Evolutionary conservation across 2,888 invertebrate genomes (phyloP).

Genomic region (Lordiphosa fenestrarum): DNA sequence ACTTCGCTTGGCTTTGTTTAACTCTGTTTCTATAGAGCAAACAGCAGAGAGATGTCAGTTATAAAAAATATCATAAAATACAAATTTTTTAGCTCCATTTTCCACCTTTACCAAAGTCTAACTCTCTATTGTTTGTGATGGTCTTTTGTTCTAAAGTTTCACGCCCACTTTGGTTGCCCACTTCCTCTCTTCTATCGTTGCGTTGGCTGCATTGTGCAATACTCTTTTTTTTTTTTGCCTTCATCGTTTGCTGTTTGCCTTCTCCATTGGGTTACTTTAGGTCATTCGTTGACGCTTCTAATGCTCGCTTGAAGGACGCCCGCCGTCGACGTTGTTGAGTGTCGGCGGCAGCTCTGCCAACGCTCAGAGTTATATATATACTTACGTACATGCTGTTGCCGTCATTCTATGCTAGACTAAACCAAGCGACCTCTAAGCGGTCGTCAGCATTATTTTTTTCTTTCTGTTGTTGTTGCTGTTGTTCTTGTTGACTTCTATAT

Average conservation of each 20-base stretch:
- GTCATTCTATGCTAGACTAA: slow-evolving; percentile 36
- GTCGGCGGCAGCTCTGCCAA: slow-evolving; percentile 17
- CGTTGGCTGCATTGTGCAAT: slow-evolving; percentile 30
- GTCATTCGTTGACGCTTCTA: slow-evolving; percentile 67
- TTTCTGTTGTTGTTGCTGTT: too few relatives aligned
- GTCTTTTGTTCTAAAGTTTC: slow-evolving; percentile 17
- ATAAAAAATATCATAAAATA: slow-evolving; percentile 54
- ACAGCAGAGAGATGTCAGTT: slow-evolving; percentile 39
- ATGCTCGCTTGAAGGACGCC: slow-evolving; percentile 70
- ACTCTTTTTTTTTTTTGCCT: slow-evolving; percentile 15
- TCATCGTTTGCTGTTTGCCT: slow-evolving; percentile 34
- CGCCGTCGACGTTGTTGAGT: slow-evolving; percentile 34
- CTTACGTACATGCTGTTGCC: slow-evolving; percentile 15
- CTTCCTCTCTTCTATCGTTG: slow-evolving; percentile 23
- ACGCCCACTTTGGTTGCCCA: slow-evolving; percentile 25
- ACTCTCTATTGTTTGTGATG: slow-evolving; percentile 4
- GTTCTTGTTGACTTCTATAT: slow-evolving; percentile 38
- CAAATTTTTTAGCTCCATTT: slow-evolving; percentile 11
- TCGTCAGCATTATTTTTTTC: slow-evolving; percentile 49
- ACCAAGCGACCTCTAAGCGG: slow-evolving; percentile 66
- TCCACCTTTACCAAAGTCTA: not conserved
- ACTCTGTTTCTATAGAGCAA: slow-evolving; percentile 7
- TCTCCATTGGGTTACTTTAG: slow-evolving; percentile 72
- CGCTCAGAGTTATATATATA: slow-evolving; percentile 16
- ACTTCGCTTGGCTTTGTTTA: slow-evolving; percentile 30